A percentile compares a stretch with the other conserved stretches of the same genome.
Evolutionary conservation across 2,888 invertebrate species (phyloP).

Genomic region (Pycnomerus fuliginosus): DNA sequence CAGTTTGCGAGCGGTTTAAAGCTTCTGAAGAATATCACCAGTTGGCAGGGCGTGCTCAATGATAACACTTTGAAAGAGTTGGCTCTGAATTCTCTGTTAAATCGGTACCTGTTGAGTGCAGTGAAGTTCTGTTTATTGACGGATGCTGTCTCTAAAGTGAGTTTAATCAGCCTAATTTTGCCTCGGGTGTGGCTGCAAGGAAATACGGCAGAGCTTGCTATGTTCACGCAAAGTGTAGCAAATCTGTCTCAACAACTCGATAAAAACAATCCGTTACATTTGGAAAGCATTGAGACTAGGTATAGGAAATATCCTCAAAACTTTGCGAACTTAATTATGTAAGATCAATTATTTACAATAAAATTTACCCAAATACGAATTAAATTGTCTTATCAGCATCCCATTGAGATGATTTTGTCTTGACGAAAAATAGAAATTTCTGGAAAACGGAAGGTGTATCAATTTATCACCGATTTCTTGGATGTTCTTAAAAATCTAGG

Average conservation of each 20-base stretch:
- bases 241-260: constrained; percentile 61
- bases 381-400: constrained; percentile 48
- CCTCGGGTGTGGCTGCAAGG: constrained; percentile 66
- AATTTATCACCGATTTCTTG: too few species aligned
- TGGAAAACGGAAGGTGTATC: too few species aligned
- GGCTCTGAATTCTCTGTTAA: constrained; percentile 73
- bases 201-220: constrained; percentile 59
- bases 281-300: constrained; percentile 51
- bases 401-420: constrained; percentile 42
- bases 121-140: constrained; percentile 50
- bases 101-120: constrained; percentile 59
- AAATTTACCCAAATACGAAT: too few species aligned
- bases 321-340: constrained; percentile 37
- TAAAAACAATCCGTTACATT: constrained; percentile 62
- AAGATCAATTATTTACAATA: too few species aligned
- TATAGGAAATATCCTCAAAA: constrained; percentile 48
- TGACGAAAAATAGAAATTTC: too few species aligned
- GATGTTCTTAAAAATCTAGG: too few species aligned
- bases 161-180: constrained; percentile 61
- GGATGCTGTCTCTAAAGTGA: constrained; percentile 58
- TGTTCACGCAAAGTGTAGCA: constrained; percentile 59
- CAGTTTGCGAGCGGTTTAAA: constrained; percentile 83
- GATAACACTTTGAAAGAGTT: constrained; percentile 71
- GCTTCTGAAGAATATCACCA: constrained; percentile 73
- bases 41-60: constrained; percentile 78